Percentiles rank a stretch among this genome's conserved stretches.
phyloP scores from a whole-genome alignment of 2,888 invertebrate species.

The Notocelia uddmanniana region DNA sequence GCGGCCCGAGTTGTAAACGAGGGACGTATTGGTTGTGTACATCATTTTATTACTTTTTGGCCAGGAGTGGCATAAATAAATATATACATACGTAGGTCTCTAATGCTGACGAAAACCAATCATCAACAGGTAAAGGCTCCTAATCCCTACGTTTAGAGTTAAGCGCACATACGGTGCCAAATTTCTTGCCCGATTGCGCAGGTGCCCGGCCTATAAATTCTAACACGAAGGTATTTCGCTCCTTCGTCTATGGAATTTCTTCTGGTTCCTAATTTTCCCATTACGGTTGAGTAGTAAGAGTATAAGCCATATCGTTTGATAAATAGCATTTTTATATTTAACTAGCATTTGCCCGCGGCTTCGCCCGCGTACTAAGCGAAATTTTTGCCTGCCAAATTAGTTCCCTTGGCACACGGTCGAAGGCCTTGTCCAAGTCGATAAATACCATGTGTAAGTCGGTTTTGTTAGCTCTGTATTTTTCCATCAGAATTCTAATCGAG shows the following conservation, averaged over 20 bases:
- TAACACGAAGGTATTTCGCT: slow-evolving; percentile 40
- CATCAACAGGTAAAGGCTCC: slow-evolving; percentile 31
- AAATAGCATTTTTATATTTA: neutral
- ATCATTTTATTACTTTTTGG: too few species aligned
- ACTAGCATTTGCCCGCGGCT: too few species aligned
- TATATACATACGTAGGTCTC: neutral
- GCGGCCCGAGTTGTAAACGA: too few species aligned
- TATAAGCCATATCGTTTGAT: slow-evolving; percentile 2
- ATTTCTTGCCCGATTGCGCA: slow-evolving; percentile 37
- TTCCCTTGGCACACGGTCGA: too few species aligned
- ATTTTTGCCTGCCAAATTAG: too few species aligned
- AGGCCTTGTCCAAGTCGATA: too few species aligned
- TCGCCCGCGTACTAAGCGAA: too few species aligned
- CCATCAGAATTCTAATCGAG: too few species aligned
- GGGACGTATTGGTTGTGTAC: too few species aligned
- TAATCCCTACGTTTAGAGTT: slow-evolving; percentile 38
- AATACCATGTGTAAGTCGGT: too few species aligned
- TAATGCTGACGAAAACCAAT: slow-evolving; percentile 28
- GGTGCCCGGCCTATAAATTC: slow-evolving; percentile 38
- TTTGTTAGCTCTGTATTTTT: too few species aligned
- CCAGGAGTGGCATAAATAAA: too few species aligned
- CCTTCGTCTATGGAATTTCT: slow-evolving; percentile 35
- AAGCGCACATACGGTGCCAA: slow-evolving; percentile 36
- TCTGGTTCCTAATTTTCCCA: slow-evolving; percentile 35
- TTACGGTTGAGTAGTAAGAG: slow-evolving; percentile 15